phyloP scores from a whole-genome alignment of 2,797 vertebrate species.

The Lepidocolaptes lacrymiger region DNA sequence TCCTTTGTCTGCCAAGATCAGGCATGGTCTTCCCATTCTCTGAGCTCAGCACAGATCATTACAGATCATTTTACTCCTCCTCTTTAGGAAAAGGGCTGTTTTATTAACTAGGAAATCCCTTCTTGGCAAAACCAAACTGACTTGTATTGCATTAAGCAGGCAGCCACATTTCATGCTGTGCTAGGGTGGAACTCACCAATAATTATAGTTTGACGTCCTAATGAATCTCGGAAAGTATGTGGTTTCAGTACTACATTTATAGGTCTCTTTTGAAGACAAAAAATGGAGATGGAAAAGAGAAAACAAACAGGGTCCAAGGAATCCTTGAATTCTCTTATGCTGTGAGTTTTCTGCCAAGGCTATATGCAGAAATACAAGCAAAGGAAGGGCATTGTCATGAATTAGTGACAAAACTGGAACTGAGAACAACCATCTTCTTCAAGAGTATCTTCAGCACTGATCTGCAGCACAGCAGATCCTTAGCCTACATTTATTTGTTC shows the following conservation, averaged over 20 bases:
- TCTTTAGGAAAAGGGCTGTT: background rate
- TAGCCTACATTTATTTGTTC: background rate
- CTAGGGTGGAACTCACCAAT: constrained; percentile 37
- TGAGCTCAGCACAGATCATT: background rate
- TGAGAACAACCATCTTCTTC: background rate
- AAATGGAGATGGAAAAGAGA: background rate
- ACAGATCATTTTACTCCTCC: background rate
- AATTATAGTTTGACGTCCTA: constrained; percentile 36
- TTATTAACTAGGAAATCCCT: background rate
- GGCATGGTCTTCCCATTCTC: background rate
- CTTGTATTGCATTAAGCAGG: background rate
- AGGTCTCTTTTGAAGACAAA: background rate
- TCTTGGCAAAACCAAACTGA: background rate
- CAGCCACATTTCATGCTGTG: background rate
- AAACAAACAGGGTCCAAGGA: background rate
- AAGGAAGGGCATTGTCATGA: background rate
- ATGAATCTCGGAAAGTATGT: background rate
- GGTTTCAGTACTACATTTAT: constrained; percentile 57
- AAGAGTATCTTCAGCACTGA: background rate
- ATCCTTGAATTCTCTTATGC: background rate
- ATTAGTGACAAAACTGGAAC: background rate
- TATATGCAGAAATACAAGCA: background rate
- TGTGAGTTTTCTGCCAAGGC: background rate
- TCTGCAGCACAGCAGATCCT: background rate
- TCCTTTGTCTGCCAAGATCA: background rate